phyloP scores from a whole-genome alignment of 2,113 vertebrate species.

The Microtus oregoni region DNA sequence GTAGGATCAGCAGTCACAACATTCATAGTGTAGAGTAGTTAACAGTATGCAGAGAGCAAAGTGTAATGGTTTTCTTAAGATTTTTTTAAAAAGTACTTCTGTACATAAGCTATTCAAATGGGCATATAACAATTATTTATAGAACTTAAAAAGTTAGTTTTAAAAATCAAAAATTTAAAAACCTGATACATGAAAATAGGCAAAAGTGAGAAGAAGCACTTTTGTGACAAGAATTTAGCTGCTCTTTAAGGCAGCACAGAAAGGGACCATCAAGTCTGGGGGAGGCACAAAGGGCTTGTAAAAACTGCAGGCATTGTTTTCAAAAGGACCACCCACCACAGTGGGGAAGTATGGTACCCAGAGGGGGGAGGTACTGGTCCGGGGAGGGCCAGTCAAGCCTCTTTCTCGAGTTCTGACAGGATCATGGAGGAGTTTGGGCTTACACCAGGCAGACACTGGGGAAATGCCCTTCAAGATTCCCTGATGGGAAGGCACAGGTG shows the following conservation, averaged over 20 bases:
- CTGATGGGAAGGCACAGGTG: constrained; percentile 58
- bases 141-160: constrained; percentile 46
- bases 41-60: not conserved
- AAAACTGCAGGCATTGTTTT: not conserved
- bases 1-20: not conserved
- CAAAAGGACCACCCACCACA: not conserved
- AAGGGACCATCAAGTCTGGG: not conserved
- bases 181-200: constrained; percentile 60
- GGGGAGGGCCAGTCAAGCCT: not conserved
- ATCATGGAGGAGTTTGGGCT: constrained; percentile 7
- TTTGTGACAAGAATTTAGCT: constrained; percentile 47
- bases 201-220: constrained; percentile 67
- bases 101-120: constrained; percentile 31
- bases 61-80: constrained; percentile 14
- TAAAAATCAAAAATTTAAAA: constrained; percentile 62
- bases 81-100: not conserved
- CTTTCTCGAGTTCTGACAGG: not conserved
- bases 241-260: constrained; percentile 43
- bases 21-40: not conserved
- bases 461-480: constrained; percentile 2
- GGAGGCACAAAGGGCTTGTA: not conserved
- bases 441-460: not conserved
- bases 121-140: not conserved
- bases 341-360: not conserved
- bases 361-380: not conserved